Evolutionary conservation across 2,797 vertebrate genomes (phyloP).

Genomic region (Cuniculus paca): DNA sequence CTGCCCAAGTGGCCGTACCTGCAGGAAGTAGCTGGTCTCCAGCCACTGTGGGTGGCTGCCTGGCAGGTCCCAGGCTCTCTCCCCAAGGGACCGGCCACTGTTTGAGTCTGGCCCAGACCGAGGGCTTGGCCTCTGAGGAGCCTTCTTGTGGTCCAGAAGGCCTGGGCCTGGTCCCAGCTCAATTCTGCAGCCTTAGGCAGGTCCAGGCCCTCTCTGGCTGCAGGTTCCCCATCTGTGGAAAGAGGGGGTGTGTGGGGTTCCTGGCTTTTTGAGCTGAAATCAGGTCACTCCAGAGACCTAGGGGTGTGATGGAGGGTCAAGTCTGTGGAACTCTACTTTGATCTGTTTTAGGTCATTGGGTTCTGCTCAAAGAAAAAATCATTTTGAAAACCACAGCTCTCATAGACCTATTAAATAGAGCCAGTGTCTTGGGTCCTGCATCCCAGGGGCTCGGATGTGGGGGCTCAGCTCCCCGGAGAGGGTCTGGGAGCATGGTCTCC

Average conservation of each 20-base stretch:
- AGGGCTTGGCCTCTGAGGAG: not conserved
- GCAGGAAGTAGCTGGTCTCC: not conserved
- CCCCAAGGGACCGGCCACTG: not conserved
- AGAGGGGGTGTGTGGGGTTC: not conserved
- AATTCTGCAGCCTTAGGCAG: not conserved
- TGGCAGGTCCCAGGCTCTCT: too few species aligned
- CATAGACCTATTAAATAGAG: not conserved
- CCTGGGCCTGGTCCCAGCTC: not conserved
- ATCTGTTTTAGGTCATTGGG: too few species aligned
- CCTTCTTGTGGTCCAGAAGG: too few species aligned
- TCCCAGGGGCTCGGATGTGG: not conserved
- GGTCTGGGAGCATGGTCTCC: not conserved
- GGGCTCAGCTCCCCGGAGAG: not conserved
- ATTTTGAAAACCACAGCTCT: not conserved
- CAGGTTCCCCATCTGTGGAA: not conserved
- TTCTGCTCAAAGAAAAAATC: not conserved
- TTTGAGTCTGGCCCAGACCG: not conserved
- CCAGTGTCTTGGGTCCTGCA: rapidly evolving
- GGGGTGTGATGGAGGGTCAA: too few species aligned
- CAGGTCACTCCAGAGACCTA: not conserved
- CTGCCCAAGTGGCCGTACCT: not conserved
- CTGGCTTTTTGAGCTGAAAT: not conserved
- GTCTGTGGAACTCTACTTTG: not conserved
- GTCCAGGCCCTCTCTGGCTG: not conserved
- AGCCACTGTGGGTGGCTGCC: not conserved